phyloP scores from a whole-genome alignment of 2,113 vertebrate genomes.

The Empidonax alnorum region DNA sequence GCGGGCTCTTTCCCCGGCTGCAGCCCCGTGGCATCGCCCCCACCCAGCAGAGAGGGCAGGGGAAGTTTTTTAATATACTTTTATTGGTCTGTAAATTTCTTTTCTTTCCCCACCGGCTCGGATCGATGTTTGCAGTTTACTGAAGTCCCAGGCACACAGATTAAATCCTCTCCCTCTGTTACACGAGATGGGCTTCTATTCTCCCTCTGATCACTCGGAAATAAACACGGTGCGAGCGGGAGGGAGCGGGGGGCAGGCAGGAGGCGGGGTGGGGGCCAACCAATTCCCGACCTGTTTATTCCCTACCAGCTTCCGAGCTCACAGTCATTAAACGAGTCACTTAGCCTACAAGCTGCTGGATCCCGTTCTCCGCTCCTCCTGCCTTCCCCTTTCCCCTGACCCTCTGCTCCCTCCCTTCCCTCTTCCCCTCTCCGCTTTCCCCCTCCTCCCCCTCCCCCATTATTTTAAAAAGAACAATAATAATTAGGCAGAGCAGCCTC shows the following conservation, averaged over 20 bases:
- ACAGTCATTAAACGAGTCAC: slow-evolving; percentile 40
- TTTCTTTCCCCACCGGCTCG: slow-evolving; percentile 50
- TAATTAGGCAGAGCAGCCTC: slow-evolving; percentile 74
- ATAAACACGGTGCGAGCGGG: neutral
- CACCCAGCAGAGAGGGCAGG: neutral
- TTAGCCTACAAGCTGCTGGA: neutral
- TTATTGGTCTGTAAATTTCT: slow-evolving; percentile 70
- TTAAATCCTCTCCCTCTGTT: slow-evolving; percentile 66
- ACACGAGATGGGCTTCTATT: slow-evolving; percentile 60
- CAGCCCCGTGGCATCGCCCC: neutral
- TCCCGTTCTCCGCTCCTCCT: neutral
- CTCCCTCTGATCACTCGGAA: slow-evolving; percentile 56
- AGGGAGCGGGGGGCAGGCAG: neutral
- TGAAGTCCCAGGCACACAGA: slow-evolving; percentile 44
- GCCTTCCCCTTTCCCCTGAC: neutral
- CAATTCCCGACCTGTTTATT: slow-evolving; percentile 40
- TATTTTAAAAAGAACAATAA: slow-evolving; percentile 69
- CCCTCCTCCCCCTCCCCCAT: neutral
- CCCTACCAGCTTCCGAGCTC: slow-evolving; percentile 3
- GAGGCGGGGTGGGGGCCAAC: neutral
- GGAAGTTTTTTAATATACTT: slow-evolving; percentile 69
- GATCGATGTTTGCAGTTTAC: slow-evolving; percentile 65
- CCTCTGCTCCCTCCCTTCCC: neutral
- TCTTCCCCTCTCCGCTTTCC: neutral
- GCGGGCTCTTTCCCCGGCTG: neutral